Evolutionary conservation across 2,888 invertebrate genomes (phyloP), one percentile per base, ranked within the genome.

Genomic region (Agrochola circellaris): DNA sequence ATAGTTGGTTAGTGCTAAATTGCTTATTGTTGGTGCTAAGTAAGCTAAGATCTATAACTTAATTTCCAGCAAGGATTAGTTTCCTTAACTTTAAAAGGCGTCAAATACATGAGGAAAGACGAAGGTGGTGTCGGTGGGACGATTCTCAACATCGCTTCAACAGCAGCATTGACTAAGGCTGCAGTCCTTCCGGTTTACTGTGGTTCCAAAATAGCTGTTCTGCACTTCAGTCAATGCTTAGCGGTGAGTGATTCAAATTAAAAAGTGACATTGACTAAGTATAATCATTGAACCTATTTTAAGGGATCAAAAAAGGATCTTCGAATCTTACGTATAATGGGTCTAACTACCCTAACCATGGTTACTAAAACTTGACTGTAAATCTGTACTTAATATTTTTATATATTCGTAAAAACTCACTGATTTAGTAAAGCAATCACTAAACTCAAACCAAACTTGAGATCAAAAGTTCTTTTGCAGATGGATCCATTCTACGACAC

Each of bases 11-110:
- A 71, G 7, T 34, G 20, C n/a, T 23, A 17, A 20, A n/a, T 23
- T 42, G 1, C 9, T 54, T 23, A 11, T 23, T 70, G 0, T 17
- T n/a, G n/a, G n/a, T 45, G 26, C 1, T 20, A 26, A 26, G 8
- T 17, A 17, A 74, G 74, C 6, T 60, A 60, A 38, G 3, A 62
- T 9, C 6, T 4, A 26, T 30, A 11, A 26, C 23, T 56, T 65
- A 20, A 48, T 60, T 77, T 92, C 90, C 71, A 97, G 97, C 89
- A 95, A 89, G 97, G 97, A 34, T 84, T 96, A n/a, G 95, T 97
- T 13, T 95, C 96, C 26, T 94, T 96, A 34, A 95, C 92, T 1
- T 71, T 93, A 48, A 92, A 93, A 84, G 92, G 91, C 0, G 75
- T 92, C 6, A 88, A 90, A 30, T 80, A 92, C 65, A 94, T 94